A percentile compares a stretch with the other conserved stretches of the same genome.
These are phyloP conservation scores for Colius striatus DNA, from an alignment of 2,113 vertebrate species.

Conservation along the genomic window DNA sequence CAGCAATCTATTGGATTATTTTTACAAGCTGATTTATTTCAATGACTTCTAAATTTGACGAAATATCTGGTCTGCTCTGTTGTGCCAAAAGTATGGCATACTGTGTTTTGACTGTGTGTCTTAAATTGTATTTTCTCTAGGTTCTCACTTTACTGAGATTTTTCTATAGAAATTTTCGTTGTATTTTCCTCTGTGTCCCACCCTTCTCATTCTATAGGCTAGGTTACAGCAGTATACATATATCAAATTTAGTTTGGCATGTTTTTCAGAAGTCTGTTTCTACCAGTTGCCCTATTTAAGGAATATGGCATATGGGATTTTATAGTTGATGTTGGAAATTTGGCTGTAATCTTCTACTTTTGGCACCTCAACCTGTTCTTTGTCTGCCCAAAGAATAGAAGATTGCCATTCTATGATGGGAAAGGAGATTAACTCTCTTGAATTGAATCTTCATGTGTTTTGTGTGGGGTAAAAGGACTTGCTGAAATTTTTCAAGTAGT, in stretches of 20 bases:
- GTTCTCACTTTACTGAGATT: neutral
- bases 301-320: neutral
- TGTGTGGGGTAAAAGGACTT: neutral
- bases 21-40: neutral
- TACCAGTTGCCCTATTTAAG: neutral
- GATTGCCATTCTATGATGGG: too few species aligned
- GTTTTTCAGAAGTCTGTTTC: neutral
- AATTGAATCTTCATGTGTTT: neutral
- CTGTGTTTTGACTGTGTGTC: neutral
- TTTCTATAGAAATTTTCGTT: neutral
- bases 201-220: neutral
- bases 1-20: neutral
- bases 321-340: neutral
- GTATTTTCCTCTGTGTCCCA: neutral
- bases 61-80: neutral
- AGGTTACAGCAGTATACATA: neutral
- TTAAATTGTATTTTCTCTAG: neutral
- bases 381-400: neutral
- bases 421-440: neutral
- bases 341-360: neutral
- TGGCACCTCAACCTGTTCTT: neutral
- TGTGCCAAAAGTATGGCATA: neutral
- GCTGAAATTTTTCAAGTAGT: neutral
- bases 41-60: neutral
- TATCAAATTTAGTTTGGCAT: neutral